Evolutionary conservation across 2,113 vertebrate species (phyloP), one percentile per base, ranked within the genome.

Genomic region (Bos javanicus): DNA sequence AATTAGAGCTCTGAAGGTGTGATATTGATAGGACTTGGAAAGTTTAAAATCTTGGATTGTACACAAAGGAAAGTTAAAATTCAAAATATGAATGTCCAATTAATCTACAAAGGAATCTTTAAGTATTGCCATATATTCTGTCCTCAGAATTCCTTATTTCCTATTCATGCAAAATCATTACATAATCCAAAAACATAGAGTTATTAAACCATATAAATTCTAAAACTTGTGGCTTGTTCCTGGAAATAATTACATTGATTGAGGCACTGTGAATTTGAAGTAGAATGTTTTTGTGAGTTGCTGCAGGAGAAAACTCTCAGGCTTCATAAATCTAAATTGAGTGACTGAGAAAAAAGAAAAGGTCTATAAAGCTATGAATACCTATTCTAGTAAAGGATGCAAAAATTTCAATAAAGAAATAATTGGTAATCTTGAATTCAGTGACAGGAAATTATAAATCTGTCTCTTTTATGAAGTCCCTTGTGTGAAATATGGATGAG

Each of bases 371-470:
- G 21, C 87, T 80, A 86, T 90, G 83, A 98, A 98, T 98, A 97
- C 76, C 95, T 99, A 97, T 94, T 98, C 15, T 87, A 33, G 96
- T 97, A 98, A 98, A 98, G 60, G 96, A 98, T 98, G 95, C 96
- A 99, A 98, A 97, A 98, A 93, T 46, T 98, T 98, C 94, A 97
- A 96, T 98, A 97, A 98, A 98, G 95, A 98, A 98, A 91, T 98
- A 98, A 98, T 98, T 98, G 97, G 97, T 98, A 97, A 98, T 99
- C 98, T 98, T 98, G 96, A 98, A 97, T 98, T 98, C 89, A 97
- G 97, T 96, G 94, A 97, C 98, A 98, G 95, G 98, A 99, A 98
- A 98, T 94, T 96, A 98, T 98, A 98, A 98, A 98, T 98, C 96
- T 96, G 52, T 97, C 97, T 96, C 30, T 71, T 98, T 98, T 98